phyloP scores from a whole-genome alignment of 2,113 vertebrate species.

The Scolopax mira region DNA sequence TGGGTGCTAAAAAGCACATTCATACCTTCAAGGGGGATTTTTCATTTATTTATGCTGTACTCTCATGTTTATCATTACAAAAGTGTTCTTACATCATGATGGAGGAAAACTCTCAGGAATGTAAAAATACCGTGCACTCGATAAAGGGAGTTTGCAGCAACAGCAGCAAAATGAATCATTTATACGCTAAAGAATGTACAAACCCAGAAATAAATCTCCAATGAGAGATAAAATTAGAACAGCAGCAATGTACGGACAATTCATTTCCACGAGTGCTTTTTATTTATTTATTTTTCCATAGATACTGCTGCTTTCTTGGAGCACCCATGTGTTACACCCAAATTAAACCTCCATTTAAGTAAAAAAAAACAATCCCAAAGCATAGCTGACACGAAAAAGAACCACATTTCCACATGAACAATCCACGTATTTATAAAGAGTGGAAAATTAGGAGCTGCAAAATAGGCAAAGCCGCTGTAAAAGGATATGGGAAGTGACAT shows the following conservation, averaged over 20 bases:
- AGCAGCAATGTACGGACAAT: conserved; percentile 25
- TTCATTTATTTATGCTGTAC: conserved; percentile 76
- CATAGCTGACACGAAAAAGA: conserved; percentile 44
- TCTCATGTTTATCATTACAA: conserved; percentile 78
- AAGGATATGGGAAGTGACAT: conserved; percentile 99
- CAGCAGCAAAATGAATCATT: conserved; percentile 70
- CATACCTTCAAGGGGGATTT: conserved; percentile 75
- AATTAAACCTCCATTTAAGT: conserved; percentile 70
- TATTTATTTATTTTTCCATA: conserved; percentile 43
- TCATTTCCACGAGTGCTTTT: conserved; percentile 41
- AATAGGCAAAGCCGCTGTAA: conserved; percentile 89
- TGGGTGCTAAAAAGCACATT: conserved; percentile 78
- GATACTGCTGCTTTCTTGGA: not conserved
- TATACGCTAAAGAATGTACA: conserved; percentile 54
- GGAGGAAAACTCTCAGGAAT: conserved; percentile 68
- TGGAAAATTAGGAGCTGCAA: conserved; percentile 83
- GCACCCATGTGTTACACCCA: conserved; percentile 54
- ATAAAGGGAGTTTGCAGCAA: conserved; percentile 53
- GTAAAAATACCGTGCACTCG: conserved; percentile 20
- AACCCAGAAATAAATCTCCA: conserved; percentile 45
- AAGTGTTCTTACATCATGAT: conserved; percentile 71
- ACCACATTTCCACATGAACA: conserved; percentile 74
- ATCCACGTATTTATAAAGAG: conserved; percentile 83
- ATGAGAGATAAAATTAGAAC: conserved; percentile 53
- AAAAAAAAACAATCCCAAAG: not conserved